Evolutionary conservation across 30 jellyfish, hydroid and myxozoan species (phyloP).

Genomic region (Cassiopea andromeda): DNA sequence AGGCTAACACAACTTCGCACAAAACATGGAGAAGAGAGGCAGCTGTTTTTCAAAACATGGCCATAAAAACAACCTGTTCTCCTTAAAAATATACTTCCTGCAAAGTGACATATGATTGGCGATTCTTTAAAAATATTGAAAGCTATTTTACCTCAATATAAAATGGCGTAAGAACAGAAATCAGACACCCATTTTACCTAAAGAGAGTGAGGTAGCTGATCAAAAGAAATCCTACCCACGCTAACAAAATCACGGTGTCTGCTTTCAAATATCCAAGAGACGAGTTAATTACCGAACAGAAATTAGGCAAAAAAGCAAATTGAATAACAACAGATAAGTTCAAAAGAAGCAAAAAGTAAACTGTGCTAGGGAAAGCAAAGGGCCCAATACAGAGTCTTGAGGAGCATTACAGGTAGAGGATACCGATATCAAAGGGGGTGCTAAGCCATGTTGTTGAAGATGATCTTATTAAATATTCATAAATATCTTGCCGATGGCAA

Average conservation of each 20-base stretch:
- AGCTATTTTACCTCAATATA: too few species aligned
- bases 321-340: neutral
- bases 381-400: neutral
- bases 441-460: neutral
- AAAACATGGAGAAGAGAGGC: conserved; percentile 53
- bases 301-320: neutral
- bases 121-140: neutral
- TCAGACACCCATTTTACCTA: too few species aligned
- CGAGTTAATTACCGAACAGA: too few species aligned
- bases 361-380: neutral
- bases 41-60: conserved; percentile 22
- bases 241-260: too few species aligned
- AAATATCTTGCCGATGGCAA: neutral
- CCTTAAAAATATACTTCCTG: neutral
- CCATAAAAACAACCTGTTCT: conserved; percentile 57
- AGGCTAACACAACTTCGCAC: conserved; percentile 52
- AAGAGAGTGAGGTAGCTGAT: too few species aligned
- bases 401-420: too few species aligned
- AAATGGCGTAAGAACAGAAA: too few species aligned
- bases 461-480: neutral
- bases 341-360: neutral
- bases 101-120: neutral
- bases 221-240: too few species aligned
- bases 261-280: too few species aligned
- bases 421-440: neutral